Conservation (phyloP, 2,888 invertebrate species). For the Lottia gigantea region DNA sequence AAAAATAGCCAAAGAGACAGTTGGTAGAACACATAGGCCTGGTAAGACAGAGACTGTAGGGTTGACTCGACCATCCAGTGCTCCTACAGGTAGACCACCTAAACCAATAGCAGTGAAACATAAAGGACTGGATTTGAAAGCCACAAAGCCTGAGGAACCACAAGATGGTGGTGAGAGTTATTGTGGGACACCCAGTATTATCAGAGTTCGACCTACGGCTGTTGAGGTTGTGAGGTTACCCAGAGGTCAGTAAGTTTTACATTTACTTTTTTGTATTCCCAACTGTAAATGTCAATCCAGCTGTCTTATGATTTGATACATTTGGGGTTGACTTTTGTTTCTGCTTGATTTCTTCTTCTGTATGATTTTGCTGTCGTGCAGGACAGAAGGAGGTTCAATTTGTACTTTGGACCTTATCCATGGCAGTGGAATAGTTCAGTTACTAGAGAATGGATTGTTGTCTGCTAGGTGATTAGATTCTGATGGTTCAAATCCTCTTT, state of each 20-base stretch:
- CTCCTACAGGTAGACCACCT: not conserved
- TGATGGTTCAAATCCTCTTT: too few species aligned
- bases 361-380: too few species aligned
- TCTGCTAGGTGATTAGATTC: too few species aligned
- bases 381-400: too few species aligned
- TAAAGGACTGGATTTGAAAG: not conserved
- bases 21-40: not conserved
- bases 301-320: too few species aligned
- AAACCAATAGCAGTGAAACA: not conserved
- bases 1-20: constrained; percentile 21
- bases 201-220: constrained; percentile 22
- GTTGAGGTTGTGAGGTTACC: constrained; percentile 38
- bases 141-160: not conserved
- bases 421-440: too few species aligned
- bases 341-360: too few species aligned
- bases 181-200: constrained; percentile 31
- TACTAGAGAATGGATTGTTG: too few species aligned
- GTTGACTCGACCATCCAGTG: constrained; percentile 2
- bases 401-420: too few species aligned
- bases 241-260: constrained; percentile 19
- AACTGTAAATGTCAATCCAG: too few species aligned
- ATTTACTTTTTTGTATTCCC: not conserved
- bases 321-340: too few species aligned
- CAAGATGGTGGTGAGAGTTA: not conserved
- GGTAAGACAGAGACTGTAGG: not conserved